Percentiles rank a stretch among this genome's conserved stretches.
Conservation (phyloP, 37 sponge, comb jelly and placozoan species). For the Oscarella lobularis region DNA sequence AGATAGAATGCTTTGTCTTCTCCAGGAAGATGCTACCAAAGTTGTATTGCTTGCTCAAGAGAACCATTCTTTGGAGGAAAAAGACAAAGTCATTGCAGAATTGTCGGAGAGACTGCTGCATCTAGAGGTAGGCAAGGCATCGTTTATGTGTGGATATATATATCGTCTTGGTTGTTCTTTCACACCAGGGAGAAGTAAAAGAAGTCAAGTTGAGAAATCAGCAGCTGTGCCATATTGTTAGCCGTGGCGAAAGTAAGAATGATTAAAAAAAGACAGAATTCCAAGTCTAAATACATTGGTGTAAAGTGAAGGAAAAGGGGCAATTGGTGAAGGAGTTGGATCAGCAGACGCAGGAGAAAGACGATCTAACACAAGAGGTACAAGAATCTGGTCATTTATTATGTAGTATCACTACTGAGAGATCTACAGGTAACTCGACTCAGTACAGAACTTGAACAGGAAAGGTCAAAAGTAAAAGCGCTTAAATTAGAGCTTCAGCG, state of each 20-base stretch:
- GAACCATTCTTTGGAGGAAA: not conserved
- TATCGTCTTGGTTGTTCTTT: not conserved
- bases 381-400: too few relatives aligned
- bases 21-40: not conserved
- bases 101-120: not conserved
- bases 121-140: not conserved
- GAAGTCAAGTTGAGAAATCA: not conserved
- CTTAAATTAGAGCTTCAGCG: not conserved
- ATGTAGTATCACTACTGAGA: too few relatives aligned
- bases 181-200: not conserved
- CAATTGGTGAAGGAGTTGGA: not conserved
- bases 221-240: slow-evolving; percentile 2
- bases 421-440: not conserved
- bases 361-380: not conserved
- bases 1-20: too few relatives aligned
- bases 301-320: not conserved
- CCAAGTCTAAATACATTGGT: too few relatives aligned
- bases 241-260: not conserved
- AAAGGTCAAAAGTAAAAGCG: not conserved
- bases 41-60: not conserved
- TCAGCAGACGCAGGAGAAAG: not conserved
- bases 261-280: not conserved
- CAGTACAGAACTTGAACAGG: not conserved
- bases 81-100: not conserved
- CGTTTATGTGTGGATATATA: not conserved